Percentiles rank a stretch among this genome's conserved stretches.
Evolutionary conservation across 2,113 vertebrate genomes (phyloP).

Genomic region (Catharus bicknelli): DNA sequence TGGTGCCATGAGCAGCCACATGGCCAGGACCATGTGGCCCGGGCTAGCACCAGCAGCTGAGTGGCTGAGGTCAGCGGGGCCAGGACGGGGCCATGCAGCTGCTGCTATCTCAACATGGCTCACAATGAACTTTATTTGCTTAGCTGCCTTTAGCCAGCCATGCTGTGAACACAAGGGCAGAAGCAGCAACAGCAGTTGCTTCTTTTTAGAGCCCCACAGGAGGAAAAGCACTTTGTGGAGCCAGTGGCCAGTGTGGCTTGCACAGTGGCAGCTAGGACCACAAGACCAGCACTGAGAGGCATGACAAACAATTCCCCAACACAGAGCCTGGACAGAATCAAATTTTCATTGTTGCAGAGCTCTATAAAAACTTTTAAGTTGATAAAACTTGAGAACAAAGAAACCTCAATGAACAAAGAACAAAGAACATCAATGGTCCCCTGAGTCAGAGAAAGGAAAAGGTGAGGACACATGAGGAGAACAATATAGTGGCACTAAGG

Average conservation of each 20-base stretch:
- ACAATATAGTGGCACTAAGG: neutral
- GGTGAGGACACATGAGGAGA: neutral
- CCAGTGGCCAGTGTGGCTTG: too few relatives aligned
- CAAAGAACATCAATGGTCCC: neutral
- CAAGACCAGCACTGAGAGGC: neutral
- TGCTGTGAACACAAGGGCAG: neutral
- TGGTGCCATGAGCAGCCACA: accelerated
- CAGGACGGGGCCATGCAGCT: accelerated
- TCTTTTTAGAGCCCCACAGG: neutral
- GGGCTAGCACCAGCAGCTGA: accelerated
- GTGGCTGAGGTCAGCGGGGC: accelerated
- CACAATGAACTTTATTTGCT: neutral
- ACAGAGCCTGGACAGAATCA: neutral
- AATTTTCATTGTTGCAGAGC: neutral
- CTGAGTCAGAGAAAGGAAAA: neutral
- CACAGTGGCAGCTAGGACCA: too few relatives aligned
- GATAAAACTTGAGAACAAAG: neutral
- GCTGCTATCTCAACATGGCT: neutral
- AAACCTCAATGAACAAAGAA: neutral
- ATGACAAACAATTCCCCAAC: accelerated
- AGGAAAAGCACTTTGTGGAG: neutral
- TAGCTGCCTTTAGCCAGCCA: neutral
- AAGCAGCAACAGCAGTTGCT: accelerated
- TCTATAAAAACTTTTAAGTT: neutral
- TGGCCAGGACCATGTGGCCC: accelerated